Evolutionary conservation across 2,113 vertebrate species (phyloP).

Genomic region (Prunella fulvescens): DNA sequence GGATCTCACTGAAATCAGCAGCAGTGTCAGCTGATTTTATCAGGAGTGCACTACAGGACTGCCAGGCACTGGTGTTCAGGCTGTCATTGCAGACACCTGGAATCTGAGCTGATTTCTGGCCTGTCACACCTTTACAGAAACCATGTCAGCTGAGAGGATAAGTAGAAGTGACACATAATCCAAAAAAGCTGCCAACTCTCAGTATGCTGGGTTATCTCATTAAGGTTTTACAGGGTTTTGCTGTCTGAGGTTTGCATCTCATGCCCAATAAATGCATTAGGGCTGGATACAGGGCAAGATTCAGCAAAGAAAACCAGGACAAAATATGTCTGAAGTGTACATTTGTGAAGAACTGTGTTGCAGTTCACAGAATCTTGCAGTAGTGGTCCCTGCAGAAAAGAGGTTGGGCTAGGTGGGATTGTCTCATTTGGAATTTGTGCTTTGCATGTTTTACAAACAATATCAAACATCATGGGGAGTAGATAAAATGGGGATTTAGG

Average conservation of each 20-base stretch:
- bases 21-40: neutral
- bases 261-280: neutral
- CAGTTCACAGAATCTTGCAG: neutral
- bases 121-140: neutral
- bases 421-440: accelerated
- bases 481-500: neutral
- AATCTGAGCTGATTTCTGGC: neutral
- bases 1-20: neutral
- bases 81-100: neutral
- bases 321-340: neutral
- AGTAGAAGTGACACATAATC: neutral
- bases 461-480: neutral
- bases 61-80: neutral
- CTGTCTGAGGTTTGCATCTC: neutral
- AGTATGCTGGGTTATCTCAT: neutral
- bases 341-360: neutral
- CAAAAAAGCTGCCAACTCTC: neutral
- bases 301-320: neutral
- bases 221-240: neutral
- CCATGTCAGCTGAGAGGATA: neutral
- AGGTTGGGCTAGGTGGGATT: neutral
- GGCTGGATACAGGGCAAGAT: neutral
- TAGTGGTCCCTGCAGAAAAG: neutral
- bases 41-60: neutral
- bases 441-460: neutral